Base-by-base conservation (phyloP, 2,888 invertebrate species). In the Drepana falcataria region DNA sequence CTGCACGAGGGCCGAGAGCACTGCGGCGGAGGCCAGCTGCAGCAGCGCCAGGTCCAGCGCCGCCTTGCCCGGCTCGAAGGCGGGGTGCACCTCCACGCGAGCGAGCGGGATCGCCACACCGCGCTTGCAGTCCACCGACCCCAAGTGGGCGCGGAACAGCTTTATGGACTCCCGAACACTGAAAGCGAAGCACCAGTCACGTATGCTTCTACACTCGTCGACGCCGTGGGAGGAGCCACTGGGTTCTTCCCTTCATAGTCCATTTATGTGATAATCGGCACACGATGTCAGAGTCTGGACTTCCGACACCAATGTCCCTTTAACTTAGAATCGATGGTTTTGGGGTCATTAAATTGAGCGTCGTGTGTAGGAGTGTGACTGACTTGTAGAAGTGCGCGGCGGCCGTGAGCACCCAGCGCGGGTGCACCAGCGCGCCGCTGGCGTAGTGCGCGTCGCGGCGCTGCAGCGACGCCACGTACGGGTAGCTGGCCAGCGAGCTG, bases 321-420 rank as follows among this genome's bases (percentile, higher is more conserved):
- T n/a, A n/a, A n/a, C n/a, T n/a, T n/a, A n/a, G n/a, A n/a, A n/a
- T n/a, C n/a, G n/a, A n/a, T n/a, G n/a, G n/a, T n/a, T n/a, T n/a
- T n/a, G n/a, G n/a, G n/a, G n/a, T n/a, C n/a, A n/a, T n/a, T n/a
- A n/a, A n/a, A n/a, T n/a, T n/a, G n/a, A n/a, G n/a, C n/a, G n/a
- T n/a, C n/a, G n/a, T n/a, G n/a, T n/a, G n/a, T n/a, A n/a, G n/a
- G 48, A 40, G 3, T 7, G 6, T 1, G n/a, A 65, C 83, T 73
- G 69, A 90, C 90, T 84, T 73, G 64, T 75, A 87, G 66, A 89
- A 89, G 40, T 82, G 85, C 2, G 66, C 73, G 33, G 88, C 90
- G 0, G 73, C 73, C 3, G 75, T 85, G n/a, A 90, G 53, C 37
- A 90, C 74, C 83, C 87, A 88, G 52, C 65, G 74, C 51, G 73